Percentiles rank a stretch among this genome's conserved stretches.
phyloP scores from a whole-genome alignment of 1,140 invertebrate species.

The Pseudomyrmex flavicornis region DNA sequence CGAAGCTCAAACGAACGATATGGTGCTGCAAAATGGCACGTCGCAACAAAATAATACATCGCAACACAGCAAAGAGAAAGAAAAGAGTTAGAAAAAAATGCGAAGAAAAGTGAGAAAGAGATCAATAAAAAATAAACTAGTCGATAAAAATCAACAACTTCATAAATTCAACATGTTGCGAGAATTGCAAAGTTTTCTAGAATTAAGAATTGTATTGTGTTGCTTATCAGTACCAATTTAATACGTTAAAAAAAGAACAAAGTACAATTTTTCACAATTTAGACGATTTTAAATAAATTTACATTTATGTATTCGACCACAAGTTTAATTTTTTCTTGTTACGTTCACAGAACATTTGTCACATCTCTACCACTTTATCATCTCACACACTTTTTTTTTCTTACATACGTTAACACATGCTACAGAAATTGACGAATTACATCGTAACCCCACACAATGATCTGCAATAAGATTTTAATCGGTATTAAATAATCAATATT shows the following conservation, averaged over 20 bases:
- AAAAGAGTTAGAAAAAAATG: constrained; percentile 3
- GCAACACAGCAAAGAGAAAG: neutral
- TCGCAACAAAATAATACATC: constrained; percentile 21
- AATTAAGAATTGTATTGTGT: constrained; percentile 14
- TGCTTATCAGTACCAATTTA: neutral
- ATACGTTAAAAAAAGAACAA: neutral
- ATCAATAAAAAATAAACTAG: neutral
- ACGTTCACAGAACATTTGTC: neutral
- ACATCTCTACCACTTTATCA: neutral
- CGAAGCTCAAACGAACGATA: neutral
- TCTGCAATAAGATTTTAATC: constrained; percentile 60
- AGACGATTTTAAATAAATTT: constrained; percentile 40
- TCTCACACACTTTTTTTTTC: neutral
- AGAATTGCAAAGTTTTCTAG: neutral
- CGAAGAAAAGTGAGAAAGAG: neutral
- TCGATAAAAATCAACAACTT: neutral
- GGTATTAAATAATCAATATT: constrained; percentile 3
- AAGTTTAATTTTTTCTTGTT: constrained; percentile 9
- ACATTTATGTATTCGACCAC: neutral
- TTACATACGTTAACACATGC: too few species aligned
- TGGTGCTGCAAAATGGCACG: constrained; percentile 20
- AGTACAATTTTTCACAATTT: neutral
- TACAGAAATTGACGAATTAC: constrained; percentile 63
- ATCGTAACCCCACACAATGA: constrained; percentile 67
- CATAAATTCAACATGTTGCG: neutral